Evolutionary conservation across 2,888 invertebrate species (phyloP), one percentile per base, ranked within the genome.

Genomic region (Sisyra terminalis): DNA sequence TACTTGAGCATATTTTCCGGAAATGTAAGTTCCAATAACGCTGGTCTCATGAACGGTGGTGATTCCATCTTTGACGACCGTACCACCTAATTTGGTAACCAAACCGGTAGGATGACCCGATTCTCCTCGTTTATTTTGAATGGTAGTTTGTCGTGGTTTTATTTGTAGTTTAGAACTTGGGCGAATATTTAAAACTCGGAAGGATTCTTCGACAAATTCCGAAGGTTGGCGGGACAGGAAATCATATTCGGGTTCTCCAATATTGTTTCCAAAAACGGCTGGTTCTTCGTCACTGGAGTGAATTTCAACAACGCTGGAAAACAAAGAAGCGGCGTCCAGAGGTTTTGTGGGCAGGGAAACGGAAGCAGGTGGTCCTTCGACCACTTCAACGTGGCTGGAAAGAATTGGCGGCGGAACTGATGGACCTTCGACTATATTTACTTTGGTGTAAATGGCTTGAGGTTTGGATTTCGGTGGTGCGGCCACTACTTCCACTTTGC

Each of bases 21-120:
- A 80, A 53, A 88, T 84, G 56, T 79, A 84, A 3, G 89, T 87
- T 17, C 89, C 84, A 52, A 88, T 81, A n/a, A 89, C 86, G 57
- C 82, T 84, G 1, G 88, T 87, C 63, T 88, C 87, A 55, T 85
- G 84, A 5, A 88, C 75, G 1, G 87, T 87, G 4, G 87, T 87
- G 2, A 78, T 63, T 2, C 87, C 87, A 53, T 85, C 84, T 56
- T 79, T 80, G 3, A 87, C 78, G 44, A 84, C 74, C 4, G 84
- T 87, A 15, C 87, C 89, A 35, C 85, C 86, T 41, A 88, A 69
- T 53, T 81, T 85, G 5, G 87, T 85, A 0, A 89, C 84, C 43
- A 88, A 64, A 4, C 87, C 87, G 2, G 83, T 71, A 0, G 85
- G 84, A 57, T 79, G 80, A 46, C 74, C 71, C 18, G 74, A 71